phyloP scores from a whole-genome alignment of 2,888 invertebrate species.

The Synanthedon formicaeformis region DNA sequence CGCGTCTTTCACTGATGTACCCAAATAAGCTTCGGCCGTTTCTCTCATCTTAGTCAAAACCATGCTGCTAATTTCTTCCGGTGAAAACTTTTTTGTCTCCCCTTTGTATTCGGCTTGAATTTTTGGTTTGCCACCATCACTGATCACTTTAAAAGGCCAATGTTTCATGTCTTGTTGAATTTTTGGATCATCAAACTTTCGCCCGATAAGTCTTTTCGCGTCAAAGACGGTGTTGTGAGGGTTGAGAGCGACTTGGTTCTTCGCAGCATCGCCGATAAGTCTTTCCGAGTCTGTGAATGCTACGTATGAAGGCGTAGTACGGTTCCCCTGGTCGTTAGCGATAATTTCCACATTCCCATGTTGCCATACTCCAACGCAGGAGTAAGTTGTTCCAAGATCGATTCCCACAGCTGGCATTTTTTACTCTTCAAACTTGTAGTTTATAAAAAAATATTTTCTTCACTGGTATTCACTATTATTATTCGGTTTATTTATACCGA shows the following conservation, averaged over 20 bases:
- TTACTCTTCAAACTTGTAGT: constrained; percentile 4
- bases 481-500: constrained; percentile 27
- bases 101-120: constrained; percentile 77
- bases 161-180: constrained; percentile 85
- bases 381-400: constrained; percentile 70
- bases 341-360: constrained; percentile 82
- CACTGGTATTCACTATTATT: not conserved
- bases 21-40: constrained; percentile 80
- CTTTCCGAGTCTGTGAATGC: constrained; percentile 79
- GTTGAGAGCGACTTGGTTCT: constrained; percentile 79
- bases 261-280: constrained; percentile 77
- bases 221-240: constrained; percentile 80
- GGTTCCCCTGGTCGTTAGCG: constrained; percentile 75
- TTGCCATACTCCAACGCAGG: constrained; percentile 66
- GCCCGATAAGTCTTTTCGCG: constrained; percentile 85
- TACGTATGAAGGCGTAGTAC: constrained; percentile 80
- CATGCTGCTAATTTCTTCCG: constrained; percentile 81
- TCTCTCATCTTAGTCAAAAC: constrained; percentile 87
- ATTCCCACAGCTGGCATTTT: constrained; percentile 69
- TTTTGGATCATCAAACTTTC: constrained; percentile 77
- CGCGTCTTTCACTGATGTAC: constrained; percentile 74
- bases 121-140: constrained; percentile 75
- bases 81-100: constrained; percentile 73
- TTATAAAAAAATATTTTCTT: constrained; percentile 3
- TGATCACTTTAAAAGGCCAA: constrained; percentile 84